phyloP scores from a whole-genome alignment of 2,797 vertebrate species.

The Hydrophis major region DNA sequence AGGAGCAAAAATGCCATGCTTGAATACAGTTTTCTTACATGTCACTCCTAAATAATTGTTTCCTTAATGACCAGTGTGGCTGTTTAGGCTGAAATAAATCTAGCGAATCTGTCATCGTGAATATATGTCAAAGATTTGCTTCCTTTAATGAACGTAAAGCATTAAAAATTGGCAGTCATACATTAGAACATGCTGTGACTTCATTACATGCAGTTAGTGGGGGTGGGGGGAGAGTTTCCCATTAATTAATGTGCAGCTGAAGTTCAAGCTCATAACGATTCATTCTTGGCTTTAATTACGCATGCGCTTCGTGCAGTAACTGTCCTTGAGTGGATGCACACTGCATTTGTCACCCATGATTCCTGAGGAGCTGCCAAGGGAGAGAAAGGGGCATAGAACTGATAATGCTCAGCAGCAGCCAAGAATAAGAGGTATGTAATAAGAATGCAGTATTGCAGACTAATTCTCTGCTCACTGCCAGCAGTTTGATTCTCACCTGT shows the following conservation, averaged over 20 bases:
- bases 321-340: not conserved
- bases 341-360: not conserved
- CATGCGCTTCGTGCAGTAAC: not conserved
- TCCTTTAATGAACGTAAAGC: not conserved
- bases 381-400: not conserved
- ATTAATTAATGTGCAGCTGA: slow-evolving; percentile 13
- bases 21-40: not conserved
- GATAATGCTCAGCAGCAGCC: not conserved
- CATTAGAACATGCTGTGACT: not conserved
- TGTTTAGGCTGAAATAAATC: not conserved
- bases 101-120: not conserved
- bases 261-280: not conserved
- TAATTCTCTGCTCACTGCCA: not conserved
- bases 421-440: not conserved
- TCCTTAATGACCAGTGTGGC: slow-evolving; percentile 1
- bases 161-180: not conserved
- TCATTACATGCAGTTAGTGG: not conserved
- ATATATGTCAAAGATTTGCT: not conserved
- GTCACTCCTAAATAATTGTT: not conserved
- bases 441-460: not conserved
- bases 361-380: not conserved
- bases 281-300: slow-evolving; percentile 4
- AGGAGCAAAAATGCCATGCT: not conserved
- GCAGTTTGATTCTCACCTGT: not conserved
- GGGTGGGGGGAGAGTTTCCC: not conserved